Conservation (phyloP, 92 coral and sea anemone genomes). For the Parazoanthus swiftii region DNA sequence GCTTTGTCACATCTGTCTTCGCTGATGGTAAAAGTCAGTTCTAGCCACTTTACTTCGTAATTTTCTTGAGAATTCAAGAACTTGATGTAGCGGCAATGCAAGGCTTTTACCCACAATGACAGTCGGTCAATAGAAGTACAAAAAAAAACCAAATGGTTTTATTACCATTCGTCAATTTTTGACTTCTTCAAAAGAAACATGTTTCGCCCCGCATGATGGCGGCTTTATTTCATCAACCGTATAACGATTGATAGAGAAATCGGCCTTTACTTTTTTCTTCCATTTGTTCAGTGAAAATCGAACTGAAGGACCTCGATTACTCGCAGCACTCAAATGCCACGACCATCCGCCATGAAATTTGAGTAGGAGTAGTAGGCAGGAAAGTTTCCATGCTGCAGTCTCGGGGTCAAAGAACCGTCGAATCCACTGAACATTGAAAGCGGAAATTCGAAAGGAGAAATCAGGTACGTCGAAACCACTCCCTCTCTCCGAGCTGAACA, state of each 20-base stretch:
- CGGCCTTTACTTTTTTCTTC: slow-evolving; percentile 16
- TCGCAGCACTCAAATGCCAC: slow-evolving; percentile 10
- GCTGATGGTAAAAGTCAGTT: slow-evolving; percentile 5
- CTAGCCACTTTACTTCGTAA: slow-evolving; percentile 13
- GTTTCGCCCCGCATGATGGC: slow-evolving; percentile 28
- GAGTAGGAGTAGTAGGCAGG: background rate
- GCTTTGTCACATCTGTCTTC: slow-evolving; percentile 25
- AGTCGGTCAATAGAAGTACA: slow-evolving; percentile 11
- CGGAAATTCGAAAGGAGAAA: too few relatives aligned
- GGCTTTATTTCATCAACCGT: slow-evolving; percentile 23
- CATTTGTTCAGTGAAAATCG: slow-evolving; percentile 18
- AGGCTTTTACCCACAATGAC: slow-evolving; percentile 19
- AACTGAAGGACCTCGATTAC: background rate
- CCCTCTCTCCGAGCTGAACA: too few relatives aligned
- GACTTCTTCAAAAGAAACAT: slow-evolving; percentile 17
- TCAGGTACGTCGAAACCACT: too few relatives aligned
- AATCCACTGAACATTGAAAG: too few relatives aligned
- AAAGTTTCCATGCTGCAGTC: too few relatives aligned
- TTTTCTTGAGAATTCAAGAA: slow-evolving; percentile 22
- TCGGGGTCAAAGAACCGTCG: too few relatives aligned
- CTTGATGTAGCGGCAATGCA: slow-evolving; percentile 9
- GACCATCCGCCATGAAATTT: slow-evolving; percentile 12
- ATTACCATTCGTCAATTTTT: slow-evolving; percentile 8
- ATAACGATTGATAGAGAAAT: slow-evolving; percentile 22
- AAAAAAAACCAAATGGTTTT: slow-evolving; percentile 20